A percentile compares a stretch with the other conserved stretches of the same genome.
Conservation (phyloP, 2,888 invertebrate genomes). For the Bellardia pandia region DNA sequence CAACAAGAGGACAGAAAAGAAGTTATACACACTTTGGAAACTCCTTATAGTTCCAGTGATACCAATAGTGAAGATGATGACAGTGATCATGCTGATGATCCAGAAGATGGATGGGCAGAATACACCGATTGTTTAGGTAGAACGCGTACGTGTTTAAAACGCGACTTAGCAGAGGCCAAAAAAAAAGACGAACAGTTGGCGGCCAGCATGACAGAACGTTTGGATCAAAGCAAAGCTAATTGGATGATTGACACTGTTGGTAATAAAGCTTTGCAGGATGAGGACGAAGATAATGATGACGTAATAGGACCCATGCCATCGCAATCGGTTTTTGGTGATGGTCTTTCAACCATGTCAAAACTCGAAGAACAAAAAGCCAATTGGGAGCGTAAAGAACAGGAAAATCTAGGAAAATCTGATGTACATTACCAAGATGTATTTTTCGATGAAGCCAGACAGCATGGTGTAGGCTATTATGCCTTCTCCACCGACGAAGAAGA, state of each 20-base stretch:
- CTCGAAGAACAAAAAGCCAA: constrained; percentile 90
- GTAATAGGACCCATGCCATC: constrained; percentile 82
- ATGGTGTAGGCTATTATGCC: constrained; percentile 96
- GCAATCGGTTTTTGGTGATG: constrained; percentile 82
- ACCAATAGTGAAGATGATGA: constrained; percentile 84
- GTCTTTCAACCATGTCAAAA: constrained; percentile 85
- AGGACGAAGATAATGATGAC: constrained; percentile 74
- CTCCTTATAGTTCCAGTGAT: constrained; percentile 74
- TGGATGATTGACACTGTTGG: constrained; percentile 82
- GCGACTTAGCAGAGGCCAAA: constrained; percentile 89
- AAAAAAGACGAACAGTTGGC: constrained; percentile 86
- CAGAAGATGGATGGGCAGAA: constrained; percentile 91
- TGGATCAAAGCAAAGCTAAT: constrained; percentile 82
- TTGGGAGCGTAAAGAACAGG: constrained; percentile 94
- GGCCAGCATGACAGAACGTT: constrained; percentile 81
- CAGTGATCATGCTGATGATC: constrained; percentile 83
- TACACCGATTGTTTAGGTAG: constrained; percentile 95
- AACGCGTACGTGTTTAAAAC: constrained; percentile 91
- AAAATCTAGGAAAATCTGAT: constrained; percentile 89
- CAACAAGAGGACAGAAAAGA: constrained; percentile 79
- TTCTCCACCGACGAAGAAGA: constrained; percentile 94
- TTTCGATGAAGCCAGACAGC: constrained; percentile 95
- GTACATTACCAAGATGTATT: constrained; percentile 96
- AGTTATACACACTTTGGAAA: constrained; percentile 74
- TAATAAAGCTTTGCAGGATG: constrained; percentile 72